Percentiles rank a stretch among this genome's conserved stretches.
phyloP scores from a whole-genome alignment of 53 echinoderm and acorn worm species.

The Echinometra lucunter region DNA sequence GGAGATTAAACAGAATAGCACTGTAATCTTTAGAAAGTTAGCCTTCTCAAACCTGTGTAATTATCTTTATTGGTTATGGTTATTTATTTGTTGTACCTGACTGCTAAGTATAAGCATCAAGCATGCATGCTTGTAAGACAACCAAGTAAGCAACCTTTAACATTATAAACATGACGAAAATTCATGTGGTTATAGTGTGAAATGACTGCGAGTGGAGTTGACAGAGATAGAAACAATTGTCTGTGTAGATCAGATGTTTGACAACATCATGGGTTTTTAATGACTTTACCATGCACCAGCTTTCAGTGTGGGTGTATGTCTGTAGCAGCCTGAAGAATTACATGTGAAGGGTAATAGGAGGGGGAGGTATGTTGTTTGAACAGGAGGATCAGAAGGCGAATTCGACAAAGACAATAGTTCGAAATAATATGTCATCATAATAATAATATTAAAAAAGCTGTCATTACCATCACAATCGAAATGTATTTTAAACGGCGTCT shows the following conservation, averaged over 20 bases:
- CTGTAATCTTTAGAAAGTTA: no score
- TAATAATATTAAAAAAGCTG: no score
- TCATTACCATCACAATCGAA: background rate
- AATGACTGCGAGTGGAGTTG: background rate
- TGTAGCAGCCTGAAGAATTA: background rate
- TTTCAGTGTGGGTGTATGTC: background rate
- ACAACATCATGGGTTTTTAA: background rate
- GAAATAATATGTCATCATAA: background rate
- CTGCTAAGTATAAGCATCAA: no score
- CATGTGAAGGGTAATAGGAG: background rate
- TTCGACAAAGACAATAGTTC: background rate
- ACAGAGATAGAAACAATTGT: constrained; percentile 44
- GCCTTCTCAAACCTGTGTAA: no score
- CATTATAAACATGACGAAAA: background rate
- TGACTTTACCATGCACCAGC: constrained; percentile 14
- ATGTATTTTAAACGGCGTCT: background rate
- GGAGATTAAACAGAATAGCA: no score
- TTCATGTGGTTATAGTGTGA: background rate
- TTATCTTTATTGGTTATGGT: no score
- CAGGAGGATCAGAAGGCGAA: background rate
- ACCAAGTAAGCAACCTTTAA: background rate
- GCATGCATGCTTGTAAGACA: no score
- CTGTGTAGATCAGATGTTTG: constrained; percentile 14
- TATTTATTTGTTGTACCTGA: no score
- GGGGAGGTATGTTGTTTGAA: background rate